phyloP scores from a whole-genome alignment of 2,888 invertebrate genomes.

The Leptinotarsa rubiginosa region DNA sequence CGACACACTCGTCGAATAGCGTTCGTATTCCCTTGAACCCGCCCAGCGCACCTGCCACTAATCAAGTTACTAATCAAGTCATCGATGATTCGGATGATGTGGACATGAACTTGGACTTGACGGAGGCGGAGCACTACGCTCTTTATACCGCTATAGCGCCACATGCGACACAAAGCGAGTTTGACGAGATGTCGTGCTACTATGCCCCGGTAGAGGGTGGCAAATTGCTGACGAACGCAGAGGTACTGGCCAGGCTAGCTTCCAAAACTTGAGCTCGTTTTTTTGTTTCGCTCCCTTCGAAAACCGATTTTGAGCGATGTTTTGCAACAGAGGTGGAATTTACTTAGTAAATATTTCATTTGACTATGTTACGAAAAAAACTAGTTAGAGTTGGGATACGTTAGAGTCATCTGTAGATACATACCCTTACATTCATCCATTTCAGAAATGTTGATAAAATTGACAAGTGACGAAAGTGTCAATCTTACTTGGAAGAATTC shows the following conservation, averaged over 20 bases:
- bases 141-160: conserved; percentile 88
- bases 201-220: conserved; percentile 87
- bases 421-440: no score
- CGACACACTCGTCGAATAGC: conserved; percentile 61
- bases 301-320: neutral
- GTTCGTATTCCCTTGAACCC: conserved; percentile 76
- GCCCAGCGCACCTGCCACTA: conserved; percentile 17
- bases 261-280: conserved; percentile 51
- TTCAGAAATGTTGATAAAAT: no score
- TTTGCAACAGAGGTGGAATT: neutral
- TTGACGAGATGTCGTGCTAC: conserved; percentile 88
- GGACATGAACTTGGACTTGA: conserved; percentile 74
- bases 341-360: neutral
- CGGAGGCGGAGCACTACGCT: conserved; percentile 90
- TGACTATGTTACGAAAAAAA: neutral
- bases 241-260: conserved; percentile 53
- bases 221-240: conserved; percentile 70
- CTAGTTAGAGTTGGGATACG: no score
- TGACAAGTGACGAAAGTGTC: no score
- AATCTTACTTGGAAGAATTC: neutral
- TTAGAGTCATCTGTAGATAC: no score
- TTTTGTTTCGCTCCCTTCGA: conserved; percentile 39
- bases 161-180: conserved; percentile 87
- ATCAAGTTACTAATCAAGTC: conserved; percentile 28
- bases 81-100: conserved; percentile 47